These are phyloP conservation scores for Onychostoma macrolepis DNA, from an alignment of 2,113 vertebrate genomes.

Conservation along the genomic window DNA sequence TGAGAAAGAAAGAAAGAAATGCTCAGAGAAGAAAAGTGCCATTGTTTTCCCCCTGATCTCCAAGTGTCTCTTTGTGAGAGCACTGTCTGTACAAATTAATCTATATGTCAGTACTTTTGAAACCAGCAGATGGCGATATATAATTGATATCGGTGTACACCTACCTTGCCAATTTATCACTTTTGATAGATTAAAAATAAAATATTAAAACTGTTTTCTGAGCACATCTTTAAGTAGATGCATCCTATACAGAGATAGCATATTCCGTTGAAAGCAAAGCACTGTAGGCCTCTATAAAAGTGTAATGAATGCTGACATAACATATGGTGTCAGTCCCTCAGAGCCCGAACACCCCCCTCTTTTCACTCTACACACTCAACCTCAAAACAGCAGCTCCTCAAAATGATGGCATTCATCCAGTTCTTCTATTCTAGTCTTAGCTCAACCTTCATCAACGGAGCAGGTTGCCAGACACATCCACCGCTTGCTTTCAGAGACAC, in stretches of 20 bases:
- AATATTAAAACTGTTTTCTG: conserved; percentile 33
- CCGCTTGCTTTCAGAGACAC: background rate
- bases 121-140: conserved; percentile 61
- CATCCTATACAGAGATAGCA: conserved; percentile 24
- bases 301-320: conserved; percentile 58
- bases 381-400: conserved; percentile 51
- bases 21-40: background rate
- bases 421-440: conserved; percentile 23
- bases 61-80: conserved; percentile 43
- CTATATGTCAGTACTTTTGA: conserved; percentile 32
- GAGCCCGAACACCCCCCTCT: conserved; percentile 49
- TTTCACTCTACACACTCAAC: conserved; percentile 42
- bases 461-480: conserved; percentile 22
- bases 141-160: conserved; percentile 43
- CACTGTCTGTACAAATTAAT: conserved; percentile 41
- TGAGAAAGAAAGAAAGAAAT: background rate
- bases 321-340: conserved; percentile 53
- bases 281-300: conserved; percentile 49
- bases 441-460: conserved; percentile 37
- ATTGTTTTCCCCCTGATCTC: background rate
- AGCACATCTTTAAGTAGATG: conserved; percentile 10
- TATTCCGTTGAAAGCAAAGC: conserved; percentile 44
- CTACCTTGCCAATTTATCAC: conserved; percentile 37
- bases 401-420: conserved; percentile 40
- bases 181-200: conserved; percentile 31